Conservation (phyloP, 2,888 invertebrate species). For the Temnothorax unifasciatus region DNA sequence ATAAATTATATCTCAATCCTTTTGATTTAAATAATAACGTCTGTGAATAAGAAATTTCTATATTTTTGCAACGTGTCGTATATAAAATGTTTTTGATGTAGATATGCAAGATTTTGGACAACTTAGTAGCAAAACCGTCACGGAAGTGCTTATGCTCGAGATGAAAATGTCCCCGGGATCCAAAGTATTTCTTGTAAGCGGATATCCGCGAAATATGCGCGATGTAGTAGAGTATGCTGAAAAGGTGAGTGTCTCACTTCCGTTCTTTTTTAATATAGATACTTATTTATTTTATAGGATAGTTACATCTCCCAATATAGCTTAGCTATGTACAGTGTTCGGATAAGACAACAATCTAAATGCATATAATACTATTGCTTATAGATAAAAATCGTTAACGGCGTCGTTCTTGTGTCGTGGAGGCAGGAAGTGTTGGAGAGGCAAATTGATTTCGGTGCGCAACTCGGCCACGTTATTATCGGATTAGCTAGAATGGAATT, state of each 20-base stretch:
- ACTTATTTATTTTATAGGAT: not conserved
- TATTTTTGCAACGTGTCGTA: not conserved
- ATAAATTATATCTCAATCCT: conserved; percentile 1
- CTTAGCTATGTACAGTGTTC: not conserved
- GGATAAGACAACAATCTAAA: not conserved
- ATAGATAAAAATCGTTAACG: conserved; percentile 95
- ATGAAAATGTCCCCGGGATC: conserved; percentile 97
- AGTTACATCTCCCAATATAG: not conserved
- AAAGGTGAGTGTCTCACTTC: conserved; percentile 89
- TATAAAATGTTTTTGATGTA: conserved; percentile 81
- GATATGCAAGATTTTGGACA: conserved; percentile 96
- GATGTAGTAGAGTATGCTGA: conserved; percentile 97
- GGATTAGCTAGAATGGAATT: conserved; percentile 95
- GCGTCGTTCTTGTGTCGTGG: conserved; percentile 95
- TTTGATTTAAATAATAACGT: not conserved
- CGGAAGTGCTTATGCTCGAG: conserved; percentile 96
- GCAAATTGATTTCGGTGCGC: conserved; percentile 96
- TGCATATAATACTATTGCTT: conserved; percentile 56
- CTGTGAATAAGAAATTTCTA: conserved; percentile 1
- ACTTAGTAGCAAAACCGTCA: conserved; percentile 94
- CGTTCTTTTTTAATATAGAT: not conserved
- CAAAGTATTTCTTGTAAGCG: conserved; percentile 95
- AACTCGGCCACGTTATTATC: conserved; percentile 94
- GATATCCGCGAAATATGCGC: conserved; percentile 96
- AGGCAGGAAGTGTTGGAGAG: conserved; percentile 94